Percentiles rank a stretch among this genome's conserved stretches.
These are phyloP conservation scores for Rhinoraja longicauda DNA, from an alignment of 2,797 vertebrate genomes.

Conservation along the genomic window DNA sequence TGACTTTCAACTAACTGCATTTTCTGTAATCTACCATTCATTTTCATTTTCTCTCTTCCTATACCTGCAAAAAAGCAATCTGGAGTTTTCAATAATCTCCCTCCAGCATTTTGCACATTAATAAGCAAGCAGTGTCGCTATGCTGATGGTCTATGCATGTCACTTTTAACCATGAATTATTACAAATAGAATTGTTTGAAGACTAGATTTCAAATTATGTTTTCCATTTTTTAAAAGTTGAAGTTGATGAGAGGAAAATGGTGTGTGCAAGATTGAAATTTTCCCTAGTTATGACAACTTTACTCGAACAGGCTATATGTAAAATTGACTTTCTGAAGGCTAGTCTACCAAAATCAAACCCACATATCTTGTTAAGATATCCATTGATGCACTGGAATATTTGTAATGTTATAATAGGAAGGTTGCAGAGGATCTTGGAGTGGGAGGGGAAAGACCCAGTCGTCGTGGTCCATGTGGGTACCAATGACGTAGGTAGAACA, in stretches of 20 bases:
- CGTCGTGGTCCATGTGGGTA: no score
- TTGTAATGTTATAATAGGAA: no score
- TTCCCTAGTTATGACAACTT: no score
- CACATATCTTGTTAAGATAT: not conserved
- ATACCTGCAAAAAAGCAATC: not conserved
- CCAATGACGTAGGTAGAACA: no score
- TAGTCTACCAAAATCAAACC: not conserved
- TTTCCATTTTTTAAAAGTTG: not conserved
- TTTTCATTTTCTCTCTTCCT: not conserved
- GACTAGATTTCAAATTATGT: not conserved
- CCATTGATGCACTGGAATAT: not conserved
- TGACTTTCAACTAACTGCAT: not conserved
- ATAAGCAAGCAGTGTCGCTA: not conserved
- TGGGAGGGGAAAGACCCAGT: no score
- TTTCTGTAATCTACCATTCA: not conserved
- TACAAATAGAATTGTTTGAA: not conserved
- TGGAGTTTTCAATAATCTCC: not conserved
- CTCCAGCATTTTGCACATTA: not conserved
- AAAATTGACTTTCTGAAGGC: not conserved
- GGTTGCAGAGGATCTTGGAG: no score
- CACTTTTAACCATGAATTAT: not conserved
- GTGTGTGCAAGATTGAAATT: not conserved
- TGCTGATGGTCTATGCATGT: not conserved
- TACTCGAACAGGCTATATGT: no score
- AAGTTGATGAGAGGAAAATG: not conserved